Evolutionary conservation across 1,140 invertebrate genomes (phyloP).

Genomic region (Gonioctena quinquepunctata): DNA sequence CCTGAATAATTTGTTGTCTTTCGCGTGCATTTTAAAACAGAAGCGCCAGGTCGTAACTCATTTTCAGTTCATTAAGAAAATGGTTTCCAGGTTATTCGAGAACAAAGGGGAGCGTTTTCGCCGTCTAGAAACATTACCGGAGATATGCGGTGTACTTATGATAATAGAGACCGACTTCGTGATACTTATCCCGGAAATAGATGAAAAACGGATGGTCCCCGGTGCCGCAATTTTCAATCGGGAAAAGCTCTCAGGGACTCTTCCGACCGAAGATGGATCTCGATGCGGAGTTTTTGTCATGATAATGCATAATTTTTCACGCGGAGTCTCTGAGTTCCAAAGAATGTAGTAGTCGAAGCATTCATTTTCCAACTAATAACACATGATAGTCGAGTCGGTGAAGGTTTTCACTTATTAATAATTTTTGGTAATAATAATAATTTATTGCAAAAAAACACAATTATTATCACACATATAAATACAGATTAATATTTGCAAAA

Average conservation of each 20-base stretch:
- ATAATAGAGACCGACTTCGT: neutral
- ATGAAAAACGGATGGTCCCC: neutral
- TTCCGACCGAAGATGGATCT: neutral
- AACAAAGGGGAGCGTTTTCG: conserved; percentile 4
- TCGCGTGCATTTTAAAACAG: neutral
- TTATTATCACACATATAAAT: too few species aligned
- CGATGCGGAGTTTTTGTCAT: neutral
- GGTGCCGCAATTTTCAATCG: neutral
- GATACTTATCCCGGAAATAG: neutral
- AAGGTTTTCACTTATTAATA: too few species aligned
- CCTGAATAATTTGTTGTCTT: neutral
- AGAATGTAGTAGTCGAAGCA: too few species aligned
- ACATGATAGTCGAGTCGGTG: too few species aligned
- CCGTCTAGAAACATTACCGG: neutral
- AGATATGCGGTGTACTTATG: neutral
- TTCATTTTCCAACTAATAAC: too few species aligned
- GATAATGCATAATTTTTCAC: too few species aligned
- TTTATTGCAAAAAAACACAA: too few species aligned
- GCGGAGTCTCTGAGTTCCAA: too few species aligned
- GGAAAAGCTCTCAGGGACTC: neutral
- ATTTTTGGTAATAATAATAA: too few species aligned
- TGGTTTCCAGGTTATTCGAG: conserved; percentile 7
- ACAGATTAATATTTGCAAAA: too few species aligned
- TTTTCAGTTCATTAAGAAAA: conserved; percentile 15
- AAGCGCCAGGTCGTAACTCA: conserved; percentile 8